Conservation (phyloP, 2,888 invertebrate genomes). For the Drosophila diplacantha region DNA sequence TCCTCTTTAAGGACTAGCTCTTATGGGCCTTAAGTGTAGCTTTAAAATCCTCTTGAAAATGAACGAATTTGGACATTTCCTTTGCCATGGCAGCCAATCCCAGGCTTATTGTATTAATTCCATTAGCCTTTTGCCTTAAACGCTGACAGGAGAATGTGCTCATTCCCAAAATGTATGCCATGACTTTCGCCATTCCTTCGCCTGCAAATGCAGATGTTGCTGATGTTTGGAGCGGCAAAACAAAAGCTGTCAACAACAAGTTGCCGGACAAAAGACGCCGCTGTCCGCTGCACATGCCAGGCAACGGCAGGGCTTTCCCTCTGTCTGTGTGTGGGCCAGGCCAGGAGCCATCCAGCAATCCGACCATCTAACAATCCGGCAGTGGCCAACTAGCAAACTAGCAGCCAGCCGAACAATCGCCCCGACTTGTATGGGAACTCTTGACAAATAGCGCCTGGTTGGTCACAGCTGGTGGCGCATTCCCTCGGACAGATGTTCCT, state of each 20-base stretch:
- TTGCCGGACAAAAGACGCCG: conserved; percentile 45
- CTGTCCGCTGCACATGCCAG: conserved; percentile 46
- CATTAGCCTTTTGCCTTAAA: conserved; percentile 23
- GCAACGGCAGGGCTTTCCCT: conserved; percentile 3
- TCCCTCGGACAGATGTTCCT: conserved; percentile 36
- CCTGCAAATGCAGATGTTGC: conserved; percentile 42
- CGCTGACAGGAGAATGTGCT: conserved; percentile 25
- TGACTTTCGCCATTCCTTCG: conserved; percentile 18
- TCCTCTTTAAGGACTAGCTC: not conserved
- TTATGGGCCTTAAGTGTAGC: not conserved
- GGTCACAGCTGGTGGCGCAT: conserved; percentile 62
- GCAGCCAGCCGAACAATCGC: conserved; percentile 43
- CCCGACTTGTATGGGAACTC: conserved; percentile 40
- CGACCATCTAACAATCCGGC: conserved; percentile 30
- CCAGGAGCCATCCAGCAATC: conserved; percentile 16
- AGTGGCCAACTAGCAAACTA: conserved; percentile 40
- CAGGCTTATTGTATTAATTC: conserved; percentile 13
- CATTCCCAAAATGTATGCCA: conserved; percentile 23
- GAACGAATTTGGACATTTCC: conserved; percentile 6
- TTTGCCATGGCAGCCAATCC: not conserved
- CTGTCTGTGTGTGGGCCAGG: conserved; percentile 21
- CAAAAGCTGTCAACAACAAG: conserved; percentile 68
- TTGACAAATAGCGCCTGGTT: conserved; percentile 68
- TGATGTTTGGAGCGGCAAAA: conserved; percentile 53
- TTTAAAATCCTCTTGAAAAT: not conserved